Evolutionary conservation across 2,797 vertebrate genomes (phyloP).

Genomic region (Semotilus atromaculatus): DNA sequence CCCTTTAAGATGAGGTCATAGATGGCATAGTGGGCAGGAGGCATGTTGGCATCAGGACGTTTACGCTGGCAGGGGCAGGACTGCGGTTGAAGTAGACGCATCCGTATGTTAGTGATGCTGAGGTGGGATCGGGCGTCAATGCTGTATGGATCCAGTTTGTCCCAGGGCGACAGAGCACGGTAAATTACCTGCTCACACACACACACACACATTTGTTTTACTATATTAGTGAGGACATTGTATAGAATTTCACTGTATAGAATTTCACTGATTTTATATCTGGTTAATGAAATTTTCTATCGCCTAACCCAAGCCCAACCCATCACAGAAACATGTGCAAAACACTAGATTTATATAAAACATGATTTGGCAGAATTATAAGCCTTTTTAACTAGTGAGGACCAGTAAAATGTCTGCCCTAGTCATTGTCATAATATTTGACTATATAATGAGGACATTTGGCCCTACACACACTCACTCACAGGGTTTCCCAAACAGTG

Average conservation of each 20-base stretch:
- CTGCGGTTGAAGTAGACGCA: constrained; percentile 85
- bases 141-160: constrained; percentile 87
- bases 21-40: constrained; percentile 83
- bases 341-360: not conserved
- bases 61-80: constrained; percentile 84
- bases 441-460: too few relatives aligned
- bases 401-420: too few relatives aligned
- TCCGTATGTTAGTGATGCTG: constrained; percentile 90
- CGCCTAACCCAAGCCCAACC: not conserved
- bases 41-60: constrained; percentile 46
- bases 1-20: constrained; percentile 97
- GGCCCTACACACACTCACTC: too few relatives aligned
- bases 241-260: not conserved
- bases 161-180: constrained; percentile 86
- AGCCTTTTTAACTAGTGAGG: too few relatives aligned
- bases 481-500: too few relatives aligned
- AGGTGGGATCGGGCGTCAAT: constrained; percentile 84
- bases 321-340: not conserved
- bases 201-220: not conserved
- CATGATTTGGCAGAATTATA: too few relatives aligned
- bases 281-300: not conserved
- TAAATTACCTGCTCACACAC: constrained; percentile 87
- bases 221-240: not conserved
- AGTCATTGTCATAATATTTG: too few relatives aligned
- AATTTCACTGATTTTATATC: not conserved